Conservation (phyloP, 2,113 vertebrate genomes). For the Atlantisia rogersi region DNA sequence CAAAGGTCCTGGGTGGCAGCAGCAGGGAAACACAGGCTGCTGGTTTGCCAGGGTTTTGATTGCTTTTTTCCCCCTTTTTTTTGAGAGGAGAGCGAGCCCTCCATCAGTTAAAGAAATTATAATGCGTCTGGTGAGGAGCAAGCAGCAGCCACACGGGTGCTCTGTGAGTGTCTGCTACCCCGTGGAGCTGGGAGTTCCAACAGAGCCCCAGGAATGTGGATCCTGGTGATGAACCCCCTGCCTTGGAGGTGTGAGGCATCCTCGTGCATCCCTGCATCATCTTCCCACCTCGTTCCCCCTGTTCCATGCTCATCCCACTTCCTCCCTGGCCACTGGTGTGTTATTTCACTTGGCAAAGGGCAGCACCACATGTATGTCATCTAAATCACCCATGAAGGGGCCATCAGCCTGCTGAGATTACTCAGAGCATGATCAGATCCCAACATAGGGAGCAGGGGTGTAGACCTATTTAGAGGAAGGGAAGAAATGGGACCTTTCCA, state of each 20-base stretch:
- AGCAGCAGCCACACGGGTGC: fast-evolving
- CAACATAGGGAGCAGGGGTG: fast-evolving
- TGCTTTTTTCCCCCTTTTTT: background rate
- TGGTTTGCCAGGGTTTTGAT: background rate
- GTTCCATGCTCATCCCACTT: fast-evolving
- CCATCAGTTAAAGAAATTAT: background rate
- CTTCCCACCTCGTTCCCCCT: too few species aligned
- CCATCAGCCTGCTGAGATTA: background rate
- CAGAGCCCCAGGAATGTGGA: fast-evolving
- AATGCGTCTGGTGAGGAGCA: background rate
- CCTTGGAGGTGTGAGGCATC: background rate
- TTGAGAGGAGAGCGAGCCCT: background rate
- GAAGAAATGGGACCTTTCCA: background rate
- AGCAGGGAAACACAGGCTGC: background rate
- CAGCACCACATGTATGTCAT: background rate
- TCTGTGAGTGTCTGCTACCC: fast-evolving
- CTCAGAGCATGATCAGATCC: background rate
- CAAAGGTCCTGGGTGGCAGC: background rate
- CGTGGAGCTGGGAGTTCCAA: fast-evolving
- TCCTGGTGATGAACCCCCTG: fast-evolving
- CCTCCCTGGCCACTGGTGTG: background rate
- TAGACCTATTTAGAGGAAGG: too few species aligned
- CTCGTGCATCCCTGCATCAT: fast-evolving
- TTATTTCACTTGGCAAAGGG: background rate
- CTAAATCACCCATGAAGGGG: background rate